Percentiles rank a stretch among this genome's conserved stretches.
phyloP scores from a whole-genome alignment of 2,113 vertebrate species.

The Girardinichthys multiradiatus region DNA sequence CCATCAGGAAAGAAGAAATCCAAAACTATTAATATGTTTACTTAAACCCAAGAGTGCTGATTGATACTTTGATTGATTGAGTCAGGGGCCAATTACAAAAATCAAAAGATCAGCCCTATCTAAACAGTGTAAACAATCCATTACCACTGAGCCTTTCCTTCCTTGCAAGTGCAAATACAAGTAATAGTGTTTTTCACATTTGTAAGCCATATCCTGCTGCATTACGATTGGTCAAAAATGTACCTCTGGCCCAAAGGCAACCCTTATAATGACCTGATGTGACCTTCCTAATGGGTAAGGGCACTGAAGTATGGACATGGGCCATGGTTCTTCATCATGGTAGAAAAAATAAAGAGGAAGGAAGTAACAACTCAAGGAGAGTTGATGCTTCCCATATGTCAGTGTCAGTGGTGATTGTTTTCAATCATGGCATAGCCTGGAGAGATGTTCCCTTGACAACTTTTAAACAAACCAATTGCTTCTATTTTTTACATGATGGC shows the following conservation, averaged over 20 bases:
- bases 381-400: conserved; percentile 75
- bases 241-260: conserved; percentile 25
- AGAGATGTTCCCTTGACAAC: conserved; percentile 34
- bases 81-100: conserved; percentile 64
- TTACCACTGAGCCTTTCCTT: conserved; percentile 69
- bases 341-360: conserved; percentile 61
- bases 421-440: conserved; percentile 50
- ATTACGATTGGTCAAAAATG: conserved; percentile 20
- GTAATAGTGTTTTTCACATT: conserved; percentile 31
- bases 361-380: conserved; percentile 65
- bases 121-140: conserved; percentile 75
- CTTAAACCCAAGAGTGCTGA: conserved; percentile 59
- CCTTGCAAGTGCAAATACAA: conserved; percentile 40
- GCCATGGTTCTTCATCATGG: conserved; percentile 55
- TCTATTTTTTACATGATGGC: conserved; percentile 35
- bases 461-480: conserved; percentile 59
- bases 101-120: conserved; percentile 57
- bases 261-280: conserved; percentile 52
- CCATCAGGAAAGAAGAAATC: conserved; percentile 35
- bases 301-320: conserved; percentile 44
- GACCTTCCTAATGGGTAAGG: conserved; percentile 72
- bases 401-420: conserved; percentile 16
- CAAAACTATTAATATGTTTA: conserved; percentile 75
- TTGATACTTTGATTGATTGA: conserved; percentile 74
- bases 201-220: conserved; percentile 39